Percentiles rank a stretch among this genome's conserved stretches.
Evolutionary conservation across 2,888 invertebrate species (phyloP).

Genomic region (Drosophila kokeensis): DNA sequence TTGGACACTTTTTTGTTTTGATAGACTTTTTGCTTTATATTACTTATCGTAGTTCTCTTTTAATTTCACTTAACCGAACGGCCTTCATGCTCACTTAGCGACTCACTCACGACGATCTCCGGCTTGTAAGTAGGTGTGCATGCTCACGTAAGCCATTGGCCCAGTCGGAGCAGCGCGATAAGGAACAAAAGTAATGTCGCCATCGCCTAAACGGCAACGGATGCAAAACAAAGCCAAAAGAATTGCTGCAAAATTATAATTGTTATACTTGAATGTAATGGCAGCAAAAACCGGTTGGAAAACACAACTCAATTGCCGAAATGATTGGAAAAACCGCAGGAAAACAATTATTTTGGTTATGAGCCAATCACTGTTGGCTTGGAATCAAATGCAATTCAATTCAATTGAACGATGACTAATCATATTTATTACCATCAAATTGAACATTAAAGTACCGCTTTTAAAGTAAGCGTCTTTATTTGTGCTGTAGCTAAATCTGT

Average conservation of each 20-base stretch:
- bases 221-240: slow-evolving; percentile 7
- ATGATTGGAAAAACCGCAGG: slow-evolving; percentile 23
- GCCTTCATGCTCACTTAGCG: slow-evolving; percentile 74
- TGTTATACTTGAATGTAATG: neutral
- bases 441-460: neutral
- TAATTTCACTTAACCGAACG: slow-evolving; percentile 60
- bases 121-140: slow-evolving; percentile 8
- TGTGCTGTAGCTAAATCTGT: neutral
- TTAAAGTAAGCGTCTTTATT: neutral
- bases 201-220: neutral
- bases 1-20: slow-evolving; percentile 22
- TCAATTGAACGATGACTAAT: slow-evolving; percentile 36
- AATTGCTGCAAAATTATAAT: slow-evolving; percentile 3
- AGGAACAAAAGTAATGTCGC: slow-evolving; percentile 20
- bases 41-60: slow-evolving; percentile 21
- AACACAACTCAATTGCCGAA: slow-evolving; percentile 22
- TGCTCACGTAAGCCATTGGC: slow-evolving; percentile 61
- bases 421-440: slow-evolving; percentile 14
- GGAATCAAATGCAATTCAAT: slow-evolving; percentile 16
- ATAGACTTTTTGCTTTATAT: slow-evolving; percentile 27
- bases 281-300: slow-evolving; percentile 27
- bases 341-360: slow-evolving; percentile 25
- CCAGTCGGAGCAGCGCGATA: slow-evolving; percentile 6
- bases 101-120: slow-evolving; percentile 22
- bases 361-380: slow-evolving; percentile 18